A percentile compares a stretch with the other conserved stretches of the same genome.
phyloP scores from a whole-genome alignment of 2,113 vertebrate genomes.

The Prionailurus bengalensis region DNA sequence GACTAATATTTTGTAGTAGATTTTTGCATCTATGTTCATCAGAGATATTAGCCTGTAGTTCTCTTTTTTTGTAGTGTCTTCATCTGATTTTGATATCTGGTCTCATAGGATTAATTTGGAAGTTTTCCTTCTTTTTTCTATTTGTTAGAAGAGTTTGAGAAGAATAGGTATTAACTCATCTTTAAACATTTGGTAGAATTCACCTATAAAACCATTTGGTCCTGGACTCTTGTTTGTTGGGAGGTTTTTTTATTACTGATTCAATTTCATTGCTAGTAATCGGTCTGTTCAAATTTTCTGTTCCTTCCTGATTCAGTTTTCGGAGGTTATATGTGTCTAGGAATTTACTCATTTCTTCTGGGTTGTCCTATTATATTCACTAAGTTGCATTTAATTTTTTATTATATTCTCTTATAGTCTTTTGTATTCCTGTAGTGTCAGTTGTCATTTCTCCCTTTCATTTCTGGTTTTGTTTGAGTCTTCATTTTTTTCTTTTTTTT shows the following conservation, averaged over 20 bases:
- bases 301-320: not conserved
- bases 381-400: not conserved
- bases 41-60: too few species aligned
- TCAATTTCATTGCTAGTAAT: not conserved
- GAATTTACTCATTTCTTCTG: not conserved
- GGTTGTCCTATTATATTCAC: not conserved
- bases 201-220: too few species aligned
- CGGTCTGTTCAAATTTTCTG: not conserved
- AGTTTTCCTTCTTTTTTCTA: too few species aligned
- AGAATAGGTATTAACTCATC: too few species aligned
- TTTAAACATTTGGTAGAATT: too few species aligned
- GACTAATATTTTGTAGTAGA: not conserved
- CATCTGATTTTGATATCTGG: too few species aligned
- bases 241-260: not conserved
- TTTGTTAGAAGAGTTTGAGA: too few species aligned
- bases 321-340: not conserved
- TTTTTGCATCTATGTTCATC: not conserved
- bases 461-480: not conserved
- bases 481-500: not conserved
- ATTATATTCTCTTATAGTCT: not conserved
- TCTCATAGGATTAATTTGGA: too few species aligned
- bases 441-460: not conserved
- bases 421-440: not conserved
- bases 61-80: too few species aligned
- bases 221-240: too few species aligned